A percentile compares a stretch with the other conserved stretches of the same genome.
phyloP scores from a whole-genome alignment of 2,888 invertebrate genomes.

The Ochropleura plecta region DNA sequence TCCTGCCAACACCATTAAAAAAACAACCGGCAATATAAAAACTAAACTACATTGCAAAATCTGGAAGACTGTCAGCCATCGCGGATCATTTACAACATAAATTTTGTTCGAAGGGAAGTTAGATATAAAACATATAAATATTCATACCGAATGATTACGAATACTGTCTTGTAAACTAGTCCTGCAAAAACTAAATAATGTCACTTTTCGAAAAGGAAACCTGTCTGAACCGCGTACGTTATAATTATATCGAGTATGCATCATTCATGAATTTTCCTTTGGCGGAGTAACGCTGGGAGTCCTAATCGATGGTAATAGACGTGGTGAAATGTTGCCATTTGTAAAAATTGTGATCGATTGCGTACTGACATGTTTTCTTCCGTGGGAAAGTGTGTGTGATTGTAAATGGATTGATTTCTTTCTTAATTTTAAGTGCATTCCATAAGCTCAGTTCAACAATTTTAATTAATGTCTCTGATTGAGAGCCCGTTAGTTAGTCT shows the following conservation, averaged over 20 bases:
- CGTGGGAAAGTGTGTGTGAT: conserved; percentile 7
- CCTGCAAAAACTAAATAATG: conserved; percentile 55
- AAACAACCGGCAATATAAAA: conserved; percentile 18
- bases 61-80: conserved; percentile 14
- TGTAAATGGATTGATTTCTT: neutral
- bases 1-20: conserved; percentile 36
- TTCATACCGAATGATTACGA: conserved; percentile 55
- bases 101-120: conserved; percentile 46
- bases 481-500: neutral
- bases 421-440: conserved; percentile 1
- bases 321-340: conserved; percentile 48
- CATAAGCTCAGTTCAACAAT: neutral
- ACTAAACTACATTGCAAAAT: conserved; percentile 24
- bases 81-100: conserved; percentile 42
- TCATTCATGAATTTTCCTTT: conserved; percentile 60
- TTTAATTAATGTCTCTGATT: conserved; percentile 20
- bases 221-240: conserved; percentile 35
- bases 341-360: conserved; percentile 33
- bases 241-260: conserved; percentile 55
- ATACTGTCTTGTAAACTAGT: conserved; percentile 46
- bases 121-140: conserved; percentile 54
- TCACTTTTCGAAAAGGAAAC: conserved; percentile 59
- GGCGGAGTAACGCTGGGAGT: conserved; percentile 33
- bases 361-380: conserved; percentile 27
- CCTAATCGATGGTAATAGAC: conserved; percentile 44